Evolutionary conservation across 1,140 invertebrate species (phyloP).

Genomic region (Platyscapa corneri): DNA sequence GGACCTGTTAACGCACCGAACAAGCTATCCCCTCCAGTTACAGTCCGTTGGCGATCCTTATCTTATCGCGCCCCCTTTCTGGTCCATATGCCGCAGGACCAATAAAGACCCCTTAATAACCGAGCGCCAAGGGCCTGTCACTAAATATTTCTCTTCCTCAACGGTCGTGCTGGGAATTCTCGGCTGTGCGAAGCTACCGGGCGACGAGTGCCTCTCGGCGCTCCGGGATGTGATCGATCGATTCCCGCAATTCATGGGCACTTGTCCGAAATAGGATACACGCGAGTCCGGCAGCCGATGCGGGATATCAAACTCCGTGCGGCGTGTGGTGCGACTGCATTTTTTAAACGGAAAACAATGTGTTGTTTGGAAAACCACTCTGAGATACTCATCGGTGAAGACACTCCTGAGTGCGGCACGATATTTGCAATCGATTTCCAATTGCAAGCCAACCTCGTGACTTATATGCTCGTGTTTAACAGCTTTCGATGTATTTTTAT

Average conservation of each 20-base stretch:
- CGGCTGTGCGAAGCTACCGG: conserved; percentile 42
- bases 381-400: not conserved
- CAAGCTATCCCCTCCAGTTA: conserved; percentile 59
- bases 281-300: not conserved
- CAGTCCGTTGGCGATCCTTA: conserved; percentile 61
- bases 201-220: conserved; percentile 22
- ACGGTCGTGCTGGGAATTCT: conserved; percentile 66
- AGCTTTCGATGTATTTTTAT: too few species aligned
- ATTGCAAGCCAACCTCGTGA: too few species aligned
- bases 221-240: conserved; percentile 30
- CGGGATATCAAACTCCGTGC: not conserved
- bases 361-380: not conserved
- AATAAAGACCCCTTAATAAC: conserved; percentile 65
- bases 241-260: conserved; percentile 4
- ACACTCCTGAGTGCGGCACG: not conserved
- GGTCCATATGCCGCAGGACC: conserved; percentile 73
- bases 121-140: conserved; percentile 64
- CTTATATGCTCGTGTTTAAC: too few species aligned
- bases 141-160: conserved; percentile 72
- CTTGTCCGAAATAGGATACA: conserved; percentile 40
- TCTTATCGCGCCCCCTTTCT: conserved; percentile 63
- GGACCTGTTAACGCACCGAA: conserved; percentile 66
- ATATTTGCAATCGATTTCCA: not conserved
- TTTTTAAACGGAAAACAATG: not conserved
- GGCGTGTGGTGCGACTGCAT: not conserved